Evolutionary conservation across 2,888 invertebrate species (phyloP).

Genomic region (Chironomus riparius): DNA sequence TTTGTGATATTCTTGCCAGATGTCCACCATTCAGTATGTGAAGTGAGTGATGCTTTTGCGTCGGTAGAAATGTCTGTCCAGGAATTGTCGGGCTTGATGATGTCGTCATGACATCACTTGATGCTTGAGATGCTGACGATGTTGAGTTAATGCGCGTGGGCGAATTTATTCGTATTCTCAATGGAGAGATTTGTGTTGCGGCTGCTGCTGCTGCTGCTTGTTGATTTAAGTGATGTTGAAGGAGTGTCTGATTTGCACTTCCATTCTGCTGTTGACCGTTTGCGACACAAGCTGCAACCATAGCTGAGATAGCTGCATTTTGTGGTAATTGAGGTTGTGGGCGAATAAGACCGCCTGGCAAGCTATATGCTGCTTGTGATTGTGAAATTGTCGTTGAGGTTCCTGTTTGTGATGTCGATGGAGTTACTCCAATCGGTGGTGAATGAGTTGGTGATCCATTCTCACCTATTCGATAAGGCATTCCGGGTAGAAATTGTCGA

Average conservation of each 20-base stretch:
- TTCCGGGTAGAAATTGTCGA: constrained; percentile 42
- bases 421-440: constrained; percentile 30
- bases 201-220: constrained; percentile 5
- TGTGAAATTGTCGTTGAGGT: constrained; percentile 7
- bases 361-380: neutral
- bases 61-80: neutral
- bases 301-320: constrained; percentile 30
- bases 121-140: constrained; percentile 20
- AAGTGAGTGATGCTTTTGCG: constrained; percentile 2
- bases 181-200: constrained; percentile 29
- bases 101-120: constrained; percentile 14
- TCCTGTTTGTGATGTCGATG: constrained; percentile 3
- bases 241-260: neutral
- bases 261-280: constrained; percentile 1
- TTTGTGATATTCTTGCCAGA: constrained; percentile 16
- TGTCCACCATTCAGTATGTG: neutral
- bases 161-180: constrained; percentile 42
- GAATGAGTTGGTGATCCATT: constrained; percentile 29
- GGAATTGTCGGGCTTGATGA: constrained; percentile 14
- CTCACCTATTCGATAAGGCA: constrained; percentile 35
- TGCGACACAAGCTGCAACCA: constrained; percentile 9
- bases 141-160: constrained; percentile 41
- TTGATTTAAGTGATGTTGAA: constrained; percentile 22
- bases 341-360: constrained; percentile 35
- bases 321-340: constrained; percentile 32